Base-by-base conservation (phyloP, 2,797 vertebrate genomes). In the Halcyon smyrnensis region DNA sequence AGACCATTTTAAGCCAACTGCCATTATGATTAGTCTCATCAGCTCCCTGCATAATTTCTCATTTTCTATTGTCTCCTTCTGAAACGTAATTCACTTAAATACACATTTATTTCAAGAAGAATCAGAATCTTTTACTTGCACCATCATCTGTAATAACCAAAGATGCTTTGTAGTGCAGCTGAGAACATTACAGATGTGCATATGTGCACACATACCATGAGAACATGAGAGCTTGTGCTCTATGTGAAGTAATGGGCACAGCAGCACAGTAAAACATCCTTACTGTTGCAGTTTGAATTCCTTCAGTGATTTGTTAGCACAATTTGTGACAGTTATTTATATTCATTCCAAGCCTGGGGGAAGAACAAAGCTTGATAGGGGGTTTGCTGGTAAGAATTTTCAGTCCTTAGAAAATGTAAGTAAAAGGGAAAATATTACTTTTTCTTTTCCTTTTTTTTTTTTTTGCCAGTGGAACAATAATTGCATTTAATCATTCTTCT, bases 251-350 rank as follows among this genome's bases (percentile, higher is more conserved):
- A 69, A 62, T 12, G 76, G 43, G 48, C n/a, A 71, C 51, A 91
- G 84, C 21, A 94, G 28, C 75, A n/a, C 11, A 16, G 36, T 80
- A 63, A 96, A 90, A 14, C 28, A 59, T 69, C 77, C 41, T 79
- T 71, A 28, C 17, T 84, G 93, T 56, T 94, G 65, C 28, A 39
- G 48, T 78, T 87, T 74, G 48, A 90, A 67, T 90, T 93, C 68
- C 69, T 95, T 96, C 57, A 89, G 76, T 5, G 21, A 17, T 83
- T 90, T 88, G 46, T 71, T 96, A 84, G 46, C 36, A 96, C 34
- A 82, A 64, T 94, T 96, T 92, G 87, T 94, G 65, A 34, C 53
- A 83, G 77, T 64, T 94, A 87, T 96, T 97, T 96, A 68, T 91
- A 95, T 87, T 91, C 62, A 65, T 93, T 87, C 87, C 45, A 91